Percentiles rank a stretch among this genome's conserved stretches.
These are phyloP conservation scores for Hippasteria phrygiana DNA, from an alignment of 53 echinoderm and acorn worm species.

Conservation along the genomic window DNA sequence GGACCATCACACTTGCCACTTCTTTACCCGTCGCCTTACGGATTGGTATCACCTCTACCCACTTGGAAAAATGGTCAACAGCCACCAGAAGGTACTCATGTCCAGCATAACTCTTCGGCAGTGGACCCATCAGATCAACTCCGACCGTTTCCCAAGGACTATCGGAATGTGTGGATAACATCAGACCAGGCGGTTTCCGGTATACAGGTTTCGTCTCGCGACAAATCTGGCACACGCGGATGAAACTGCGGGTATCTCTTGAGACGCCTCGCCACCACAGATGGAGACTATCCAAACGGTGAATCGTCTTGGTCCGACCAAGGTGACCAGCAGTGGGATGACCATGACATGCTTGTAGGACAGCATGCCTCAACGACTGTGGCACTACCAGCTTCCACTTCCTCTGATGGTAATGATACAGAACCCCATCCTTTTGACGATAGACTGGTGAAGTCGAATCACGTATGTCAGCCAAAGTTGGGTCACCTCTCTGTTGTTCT, in stretches of 20 bases:
- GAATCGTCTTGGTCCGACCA: slow-evolving; percentile 68
- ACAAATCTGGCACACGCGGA: slow-evolving; percentile 53
- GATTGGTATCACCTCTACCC: slow-evolving; percentile 41
- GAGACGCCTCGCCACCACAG: slow-evolving; percentile 53
- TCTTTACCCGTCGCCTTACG: slow-evolving; percentile 49
- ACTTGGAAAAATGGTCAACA: slow-evolving; percentile 41
- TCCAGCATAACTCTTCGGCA: slow-evolving; percentile 47
- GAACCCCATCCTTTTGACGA: background rate
- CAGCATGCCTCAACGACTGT: background rate
- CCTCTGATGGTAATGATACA: background rate
- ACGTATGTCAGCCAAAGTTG: background rate
- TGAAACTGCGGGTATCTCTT: slow-evolving; percentile 16
- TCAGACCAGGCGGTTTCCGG: slow-evolving; percentile 14
- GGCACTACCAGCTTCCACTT: background rate
- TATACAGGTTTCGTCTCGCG: slow-evolving; percentile 37
- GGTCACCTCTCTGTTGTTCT: background rate
- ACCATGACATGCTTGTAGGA: slow-evolving; percentile 45
- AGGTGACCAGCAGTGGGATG: slow-evolving; percentile 61
- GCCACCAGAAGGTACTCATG: slow-evolving; percentile 37
- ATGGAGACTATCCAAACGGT: slow-evolving; percentile 12
- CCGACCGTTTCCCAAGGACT: no score
- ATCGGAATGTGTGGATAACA: slow-evolving; percentile 50
- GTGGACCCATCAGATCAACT: no score
- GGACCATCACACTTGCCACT: slow-evolving; percentile 48
- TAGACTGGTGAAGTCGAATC: background rate